Evolutionary conservation across 2,113 vertebrate genomes (phyloP), one percentile per base, ranked within the genome.

Genomic region (Brachyhypopomus gauderio): DNA sequence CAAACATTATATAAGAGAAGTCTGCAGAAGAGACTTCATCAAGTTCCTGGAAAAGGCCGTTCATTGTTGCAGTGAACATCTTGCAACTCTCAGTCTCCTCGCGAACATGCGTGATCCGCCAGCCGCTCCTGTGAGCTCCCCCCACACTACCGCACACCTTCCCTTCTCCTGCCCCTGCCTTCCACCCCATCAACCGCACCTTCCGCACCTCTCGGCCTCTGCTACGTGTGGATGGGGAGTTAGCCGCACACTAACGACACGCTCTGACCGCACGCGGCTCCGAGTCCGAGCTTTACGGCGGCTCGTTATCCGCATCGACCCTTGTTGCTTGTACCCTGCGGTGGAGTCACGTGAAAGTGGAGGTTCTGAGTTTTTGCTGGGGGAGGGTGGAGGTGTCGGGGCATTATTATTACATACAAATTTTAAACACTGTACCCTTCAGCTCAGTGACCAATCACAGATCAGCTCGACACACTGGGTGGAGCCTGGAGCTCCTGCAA

Each of bases 51-150:
- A 72, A 20, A 66, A 71, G 72, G 56, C 11, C 55, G 30, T 75
- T 75, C 62, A 85, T 70, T 56, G 78, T 73, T 72, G 72, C 69
- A 72, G 60, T 63, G 69, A 70, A 82, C 69, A 84, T 66, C 36
- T 70, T 76, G 52, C 72, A 58, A 41, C 25, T 76, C 22, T 70
- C 63, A 45, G 48, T 75, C 56, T 55, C 64, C 41, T 45, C 45
- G 34, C 3, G 62, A 70, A 81, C 79, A 81, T 62, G 75, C 74
- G 74, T 22, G 77, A 23, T 23, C 72, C 75, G 78, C 59, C 66
- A 34, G 64, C 22, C 73, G 58, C 83, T 77, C 74, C 25, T 76
- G 64, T 80, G 66, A 75, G 38, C 62, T 79, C 71, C 80, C 45
- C 78, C 83, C 78, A 84, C 76, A 58, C 27, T 48, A 78, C 64